phyloP scores from a whole-genome alignment of 2,113 vertebrate genomes.

The Brienomyrus longianalis region DNA sequence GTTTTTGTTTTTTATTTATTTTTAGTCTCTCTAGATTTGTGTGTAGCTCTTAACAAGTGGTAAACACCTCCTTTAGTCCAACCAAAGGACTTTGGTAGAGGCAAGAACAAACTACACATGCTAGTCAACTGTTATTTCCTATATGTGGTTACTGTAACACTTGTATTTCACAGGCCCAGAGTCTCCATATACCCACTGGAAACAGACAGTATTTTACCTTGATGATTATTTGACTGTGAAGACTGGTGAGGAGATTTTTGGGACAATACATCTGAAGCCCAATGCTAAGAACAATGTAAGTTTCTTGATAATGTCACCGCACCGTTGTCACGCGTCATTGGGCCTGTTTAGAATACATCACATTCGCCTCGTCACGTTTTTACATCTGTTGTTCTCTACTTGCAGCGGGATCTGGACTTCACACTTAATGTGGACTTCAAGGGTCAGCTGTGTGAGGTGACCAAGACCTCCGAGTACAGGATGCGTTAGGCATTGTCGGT shows the following conservation, averaged over 20 bases:
- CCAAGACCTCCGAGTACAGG: slow-evolving; percentile 82
- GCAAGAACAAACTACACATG: background rate
- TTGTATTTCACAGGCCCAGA: slow-evolving; percentile 66
- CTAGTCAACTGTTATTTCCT: background rate
- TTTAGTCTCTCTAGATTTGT: background rate
- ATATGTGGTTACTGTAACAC: background rate
- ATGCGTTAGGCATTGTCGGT: slow-evolving; percentile 68
- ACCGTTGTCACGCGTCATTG: background rate
- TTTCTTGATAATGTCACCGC: background rate
- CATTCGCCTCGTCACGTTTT: background rate
- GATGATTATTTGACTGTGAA: slow-evolving; percentile 90
- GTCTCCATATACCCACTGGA: slow-evolving; percentile 92
- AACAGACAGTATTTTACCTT: slow-evolving; percentile 90
- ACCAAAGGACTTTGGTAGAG: background rate
- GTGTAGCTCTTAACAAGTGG: background rate
- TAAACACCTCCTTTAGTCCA: too few species aligned
- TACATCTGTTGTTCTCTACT: background rate
- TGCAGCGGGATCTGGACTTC: slow-evolving; percentile 87
- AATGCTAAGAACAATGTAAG: slow-evolving; percentile 89
- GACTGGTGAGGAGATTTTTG: slow-evolving; percentile 84
- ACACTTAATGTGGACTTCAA: slow-evolving; percentile 86
- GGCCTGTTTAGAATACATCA: background rate
- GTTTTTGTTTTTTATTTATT: background rate
- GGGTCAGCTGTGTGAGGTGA: slow-evolving; percentile 83
- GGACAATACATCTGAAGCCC: slow-evolving; percentile 86